A percentile compares a stretch with the other conserved stretches of the same genome.
phyloP scores from a whole-genome alignment of 2,113 vertebrate species.

The Natator depressus region DNA sequence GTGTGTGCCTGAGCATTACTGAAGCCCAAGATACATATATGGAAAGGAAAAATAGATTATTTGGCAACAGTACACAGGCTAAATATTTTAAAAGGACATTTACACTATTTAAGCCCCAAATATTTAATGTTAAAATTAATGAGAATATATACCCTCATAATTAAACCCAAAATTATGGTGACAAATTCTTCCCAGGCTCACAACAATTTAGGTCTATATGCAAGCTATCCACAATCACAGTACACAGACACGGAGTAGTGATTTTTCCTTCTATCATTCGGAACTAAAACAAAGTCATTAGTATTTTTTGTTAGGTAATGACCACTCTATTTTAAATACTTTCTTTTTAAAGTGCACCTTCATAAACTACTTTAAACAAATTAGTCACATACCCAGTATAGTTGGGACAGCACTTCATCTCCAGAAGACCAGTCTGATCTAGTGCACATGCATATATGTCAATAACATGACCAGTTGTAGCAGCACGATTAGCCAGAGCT shows the following conservation, averaged over 20 bases:
- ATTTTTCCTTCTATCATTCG: not conserved
- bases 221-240: not conserved
- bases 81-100: not conserved
- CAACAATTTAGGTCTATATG: not conserved
- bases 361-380: not conserved
- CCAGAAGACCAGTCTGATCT: slow-evolving; percentile 95
- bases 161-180: not conserved
- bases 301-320: not conserved
- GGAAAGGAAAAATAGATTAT: not conserved
- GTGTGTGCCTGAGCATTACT: not conserved
- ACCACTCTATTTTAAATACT: not conserved
- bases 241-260: not conserved
- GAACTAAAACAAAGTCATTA: not conserved
- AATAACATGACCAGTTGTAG: slow-evolving; percentile 93
- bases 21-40: not conserved
- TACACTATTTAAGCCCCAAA: not conserved
- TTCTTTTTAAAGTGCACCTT: not conserved
- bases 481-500: slow-evolving; percentile 90
- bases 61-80: not conserved
- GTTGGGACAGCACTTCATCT: slow-evolving; percentile 98
- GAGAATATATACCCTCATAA: rapidly evolving
- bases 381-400: slow-evolving; percentile 87
- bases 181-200: not conserved
- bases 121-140: not conserved
- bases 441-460: slow-evolving; percentile 97